Evolutionary conservation across 2,113 vertebrate genomes (phyloP).

Genomic region (Maccullochella peelii): DNA sequence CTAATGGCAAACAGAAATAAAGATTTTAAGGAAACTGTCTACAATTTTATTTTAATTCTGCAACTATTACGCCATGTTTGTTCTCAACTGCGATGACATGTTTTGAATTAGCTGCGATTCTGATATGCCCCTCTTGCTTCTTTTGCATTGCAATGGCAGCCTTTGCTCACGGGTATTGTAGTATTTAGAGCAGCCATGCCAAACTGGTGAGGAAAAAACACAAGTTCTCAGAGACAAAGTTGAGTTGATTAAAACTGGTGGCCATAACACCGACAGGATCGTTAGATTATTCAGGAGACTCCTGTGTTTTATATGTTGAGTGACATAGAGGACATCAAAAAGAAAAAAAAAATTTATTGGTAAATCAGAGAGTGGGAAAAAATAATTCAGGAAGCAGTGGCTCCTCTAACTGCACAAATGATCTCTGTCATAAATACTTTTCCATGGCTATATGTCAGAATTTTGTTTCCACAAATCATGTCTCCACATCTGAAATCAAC

Average conservation of each 20-base stretch:
- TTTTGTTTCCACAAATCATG: slow-evolving; percentile 3
- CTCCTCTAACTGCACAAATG: background rate
- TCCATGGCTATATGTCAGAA: background rate
- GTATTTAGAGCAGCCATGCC: background rate
- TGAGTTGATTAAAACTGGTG: background rate
- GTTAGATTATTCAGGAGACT: background rate
- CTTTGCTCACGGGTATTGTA: background rate
- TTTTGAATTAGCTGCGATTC: background rate
- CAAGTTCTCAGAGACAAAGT: background rate
- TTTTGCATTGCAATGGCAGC: background rate
- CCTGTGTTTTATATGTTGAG: background rate
- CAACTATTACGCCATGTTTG: background rate
- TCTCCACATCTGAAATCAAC: slow-evolving; percentile 20
- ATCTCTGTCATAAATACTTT: background rate
- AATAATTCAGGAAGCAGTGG: background rate
- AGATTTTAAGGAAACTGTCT: no score
- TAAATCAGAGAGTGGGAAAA: background rate
- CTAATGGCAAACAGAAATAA: no score
- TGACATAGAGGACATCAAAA: background rate
- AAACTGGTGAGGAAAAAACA: background rate
- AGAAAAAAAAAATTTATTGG: background rate
- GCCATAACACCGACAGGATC: background rate
- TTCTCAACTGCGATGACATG: background rate
- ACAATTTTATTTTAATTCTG: background rate
- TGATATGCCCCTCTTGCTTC: background rate